These are phyloP conservation scores for Drosophila leontia DNA, from an alignment of 1,140 invertebrate species.

Conservation along the genomic window DNA sequence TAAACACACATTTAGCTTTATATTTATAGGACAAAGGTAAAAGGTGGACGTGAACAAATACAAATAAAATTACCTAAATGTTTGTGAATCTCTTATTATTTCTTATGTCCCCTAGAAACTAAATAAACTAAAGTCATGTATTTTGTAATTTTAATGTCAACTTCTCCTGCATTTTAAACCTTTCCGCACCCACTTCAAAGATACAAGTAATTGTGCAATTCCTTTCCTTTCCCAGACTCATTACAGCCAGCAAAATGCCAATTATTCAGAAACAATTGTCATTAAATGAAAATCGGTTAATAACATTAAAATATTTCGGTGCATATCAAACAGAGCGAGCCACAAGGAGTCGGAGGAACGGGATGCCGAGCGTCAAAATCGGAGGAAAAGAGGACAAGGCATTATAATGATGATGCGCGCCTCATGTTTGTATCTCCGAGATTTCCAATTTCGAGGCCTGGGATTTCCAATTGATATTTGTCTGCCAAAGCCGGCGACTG, in stretches of 20 bases:
- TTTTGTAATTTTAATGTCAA: not conserved
- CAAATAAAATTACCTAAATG: not conserved
- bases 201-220: constrained; percentile 22
- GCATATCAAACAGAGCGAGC: constrained; percentile 43
- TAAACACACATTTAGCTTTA: not conserved
- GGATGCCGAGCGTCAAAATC: constrained; percentile 27
- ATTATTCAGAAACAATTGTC: constrained; percentile 46
- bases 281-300: constrained; percentile 69
- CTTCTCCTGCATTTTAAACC: not conserved
- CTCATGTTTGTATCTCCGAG: constrained; percentile 67
- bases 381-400: constrained; percentile 32
- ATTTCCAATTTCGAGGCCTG: constrained; percentile 71
- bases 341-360: constrained; percentile 6
- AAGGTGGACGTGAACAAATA: not conserved
- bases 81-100: not conserved
- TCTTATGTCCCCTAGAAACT: no score
- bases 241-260: constrained; percentile 32
- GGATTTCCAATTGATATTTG: constrained; percentile 80
- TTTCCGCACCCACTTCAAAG: constrained; percentile 25
- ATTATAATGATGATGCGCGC: constrained; percentile 60
- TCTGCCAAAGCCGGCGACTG: constrained; percentile 63
- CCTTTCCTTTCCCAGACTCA: constrained; percentile 36
- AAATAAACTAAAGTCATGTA: not conserved
- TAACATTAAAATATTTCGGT: constrained; percentile 77
- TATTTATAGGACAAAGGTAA: not conserved